Evolutionary conservation across 1,140 invertebrate genomes (phyloP), one percentile per base, ranked within the genome.

Genomic region (Drosophila rufa): DNA sequence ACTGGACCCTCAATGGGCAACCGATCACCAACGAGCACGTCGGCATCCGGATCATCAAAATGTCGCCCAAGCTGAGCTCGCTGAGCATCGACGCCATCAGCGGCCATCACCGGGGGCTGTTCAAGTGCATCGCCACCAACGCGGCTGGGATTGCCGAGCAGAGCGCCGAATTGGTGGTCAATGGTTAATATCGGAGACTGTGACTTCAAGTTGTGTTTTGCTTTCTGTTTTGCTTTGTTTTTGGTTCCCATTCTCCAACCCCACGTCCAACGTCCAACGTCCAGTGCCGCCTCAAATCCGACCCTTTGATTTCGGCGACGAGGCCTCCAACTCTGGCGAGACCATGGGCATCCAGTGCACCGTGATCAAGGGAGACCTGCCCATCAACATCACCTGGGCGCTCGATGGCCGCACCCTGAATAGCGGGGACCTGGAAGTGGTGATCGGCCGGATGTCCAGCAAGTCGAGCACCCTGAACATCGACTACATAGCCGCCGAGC

Each of bases 361-460:
- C 25, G 95, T 98, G 11, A 95, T 95, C 75, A 97, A 98, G 92
- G 97, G 97, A 19, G 97, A 98, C 92, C 94, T 95, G 76, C 97
- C 97, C 7, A 94, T 98, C 57, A 95, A 95, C 58, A 96, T 98
- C 65, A 93, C 94, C 42, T 98, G 97, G 97, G 89, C 87, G 5
- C 91, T 93, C n/a, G 91, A 94, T 57, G 85, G 87, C 62, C 74
- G 81, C 38, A 79, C 76, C 1, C 71, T 93, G 25, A 61, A 70
- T 15, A 92, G 79, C 61, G 90, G 90, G 9, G 83, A 89, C 33
- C 62, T 79, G 40, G 90, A 92, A n/a, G 91, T 94, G 66, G 93
- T 93, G 4, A 94, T 93, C 61, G 91, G 92, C 92, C 45, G 94
- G 25, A 91, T 92, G 87, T 92, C 91, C 51, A 80, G 80, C 51